phyloP scores from a whole-genome alignment of 2,113 vertebrate species.

The Phalacrocorax carbo region DNA sequence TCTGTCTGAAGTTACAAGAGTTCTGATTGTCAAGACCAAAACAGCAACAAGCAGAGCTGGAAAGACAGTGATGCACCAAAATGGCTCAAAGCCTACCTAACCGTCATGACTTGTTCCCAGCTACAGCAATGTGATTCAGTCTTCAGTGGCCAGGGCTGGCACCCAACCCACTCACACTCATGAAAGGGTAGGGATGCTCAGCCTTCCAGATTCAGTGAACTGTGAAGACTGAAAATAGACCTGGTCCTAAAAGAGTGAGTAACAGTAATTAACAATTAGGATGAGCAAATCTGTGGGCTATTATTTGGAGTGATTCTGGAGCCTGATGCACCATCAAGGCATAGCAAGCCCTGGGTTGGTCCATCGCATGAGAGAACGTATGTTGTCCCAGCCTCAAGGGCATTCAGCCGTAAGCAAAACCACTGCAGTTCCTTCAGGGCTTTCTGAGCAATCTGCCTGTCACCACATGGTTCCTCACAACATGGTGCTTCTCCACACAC shows the following conservation, averaged over 20 bases:
- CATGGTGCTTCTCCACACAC: not conserved
- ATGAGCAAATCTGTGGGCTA: not conserved
- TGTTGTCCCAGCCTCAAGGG: not conserved
- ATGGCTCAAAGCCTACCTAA: not conserved
- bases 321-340: not conserved
- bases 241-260: not conserved
- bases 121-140: not conserved
- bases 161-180: not conserved
- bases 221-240: not conserved
- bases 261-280: not conserved
- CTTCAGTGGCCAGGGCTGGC: not conserved
- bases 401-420: not conserved
- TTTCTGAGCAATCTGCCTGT: not conserved
- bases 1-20: slow-evolving; percentile 24
- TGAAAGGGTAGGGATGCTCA: not conserved
- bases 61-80: not conserved
- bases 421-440: not conserved
- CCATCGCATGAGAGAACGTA: not conserved
- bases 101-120: not conserved
- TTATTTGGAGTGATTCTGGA: not conserved
- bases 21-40: not conserved
- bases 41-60: not conserved
- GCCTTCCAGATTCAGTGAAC: not conserved
- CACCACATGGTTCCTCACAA: fast-evolving
- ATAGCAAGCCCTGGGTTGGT: not conserved